Percentiles rank a stretch among this genome's conserved stretches.
These are phyloP conservation scores for Cynopterus brachyotis DNA, from an alignment of 2,113 vertebrate genomes.

Conservation along the genomic window DNA sequence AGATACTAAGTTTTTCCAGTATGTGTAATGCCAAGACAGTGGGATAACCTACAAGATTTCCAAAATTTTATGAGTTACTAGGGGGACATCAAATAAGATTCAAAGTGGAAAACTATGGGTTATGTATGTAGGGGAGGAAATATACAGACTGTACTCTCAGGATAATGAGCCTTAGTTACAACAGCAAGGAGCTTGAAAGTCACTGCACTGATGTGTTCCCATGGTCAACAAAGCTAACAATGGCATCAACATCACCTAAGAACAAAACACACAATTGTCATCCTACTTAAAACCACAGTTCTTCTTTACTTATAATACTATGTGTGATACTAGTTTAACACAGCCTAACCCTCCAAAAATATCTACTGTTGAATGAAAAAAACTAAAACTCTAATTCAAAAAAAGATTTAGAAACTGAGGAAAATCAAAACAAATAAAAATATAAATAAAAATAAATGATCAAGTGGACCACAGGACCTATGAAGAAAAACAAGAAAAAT, in stretches of 20 bases:
- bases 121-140: neutral
- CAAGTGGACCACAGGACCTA: neutral
- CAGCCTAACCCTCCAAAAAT: neutral
- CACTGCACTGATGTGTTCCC: neutral
- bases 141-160: neutral
- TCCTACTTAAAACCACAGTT: neutral
- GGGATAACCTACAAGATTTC: conserved; percentile 44
- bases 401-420: neutral
- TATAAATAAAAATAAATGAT: neutral
- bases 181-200: neutral
- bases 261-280: neutral
- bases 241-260: neutral
- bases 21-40: conserved; percentile 46
- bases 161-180: conserved; percentile 5
- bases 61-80: conserved; percentile 44
- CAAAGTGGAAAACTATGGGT: neutral
- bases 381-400: neutral
- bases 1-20: conserved; percentile 60
- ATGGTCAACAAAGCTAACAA: neutral
- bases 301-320: neutral
- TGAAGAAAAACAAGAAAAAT: neutral
- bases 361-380: neutral
- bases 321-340: neutral
- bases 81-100: neutral
- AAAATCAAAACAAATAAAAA: conserved; percentile 12